These are phyloP conservation scores for Epirrhoe alternata DNA, from an alignment of 2,888 invertebrate genomes.

Conservation along the genomic window DNA sequence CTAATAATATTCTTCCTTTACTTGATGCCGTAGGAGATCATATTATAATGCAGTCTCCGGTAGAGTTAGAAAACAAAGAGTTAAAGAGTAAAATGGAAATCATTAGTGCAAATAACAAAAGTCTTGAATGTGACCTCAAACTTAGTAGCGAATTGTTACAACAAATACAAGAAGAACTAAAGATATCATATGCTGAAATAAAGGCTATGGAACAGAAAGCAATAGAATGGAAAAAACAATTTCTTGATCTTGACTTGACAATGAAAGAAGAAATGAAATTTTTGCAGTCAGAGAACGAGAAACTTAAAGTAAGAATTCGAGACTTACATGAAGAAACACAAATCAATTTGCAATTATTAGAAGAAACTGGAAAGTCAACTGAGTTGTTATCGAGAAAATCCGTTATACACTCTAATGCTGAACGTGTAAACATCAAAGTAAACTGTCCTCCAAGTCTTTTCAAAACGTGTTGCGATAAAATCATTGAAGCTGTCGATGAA, in stretches of 20 bases:
- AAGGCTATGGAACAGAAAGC: conserved; percentile 58
- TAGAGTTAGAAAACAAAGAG: conserved; percentile 53
- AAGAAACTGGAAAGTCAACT: conserved; percentile 16
- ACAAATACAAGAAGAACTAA: conserved; percentile 57
- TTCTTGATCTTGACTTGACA: conserved; percentile 50
- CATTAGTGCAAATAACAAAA: conserved; percentile 20
- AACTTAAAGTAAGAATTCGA: conserved; percentile 50
- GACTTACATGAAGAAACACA: conserved; percentile 33
- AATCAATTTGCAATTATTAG: conserved; percentile 26
- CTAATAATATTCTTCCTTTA: conserved; percentile 47
- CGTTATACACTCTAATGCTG: background rate
- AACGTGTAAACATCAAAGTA: conserved; percentile 37
- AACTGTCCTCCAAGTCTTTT: conserved; percentile 67
- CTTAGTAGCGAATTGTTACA: conserved; percentile 54
- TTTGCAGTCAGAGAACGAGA: conserved; percentile 59
- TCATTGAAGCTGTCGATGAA: conserved; percentile 59
- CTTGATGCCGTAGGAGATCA: conserved; percentile 58
- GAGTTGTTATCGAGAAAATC: conserved; percentile 2
- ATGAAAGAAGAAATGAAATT: conserved; percentile 60
- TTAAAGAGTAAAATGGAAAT: conserved; percentile 29
- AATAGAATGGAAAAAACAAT: conserved; percentile 59
- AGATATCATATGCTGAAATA: conserved; percentile 59
- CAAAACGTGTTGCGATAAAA: conserved; percentile 68
- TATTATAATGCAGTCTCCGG: conserved; percentile 34
- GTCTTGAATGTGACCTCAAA: conserved; percentile 48